These are phyloP conservation scores for Brenthis daphne DNA, from an alignment of 2,888 invertebrate species.

Conservation along the genomic window DNA sequence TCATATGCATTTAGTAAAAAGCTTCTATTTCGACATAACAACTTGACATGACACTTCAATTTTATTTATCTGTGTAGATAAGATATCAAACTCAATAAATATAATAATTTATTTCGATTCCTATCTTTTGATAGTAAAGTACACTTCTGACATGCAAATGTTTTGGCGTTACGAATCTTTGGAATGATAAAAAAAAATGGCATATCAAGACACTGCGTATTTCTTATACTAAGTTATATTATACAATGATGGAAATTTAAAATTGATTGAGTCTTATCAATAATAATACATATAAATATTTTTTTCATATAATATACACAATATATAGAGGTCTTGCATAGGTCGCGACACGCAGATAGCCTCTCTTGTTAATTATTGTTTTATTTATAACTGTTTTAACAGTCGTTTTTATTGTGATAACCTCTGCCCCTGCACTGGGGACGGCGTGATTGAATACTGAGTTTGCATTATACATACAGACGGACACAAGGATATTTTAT, in stretches of 20 bases:
- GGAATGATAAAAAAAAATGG: too few species aligned
- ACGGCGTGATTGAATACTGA: slow-evolving; percentile 12
- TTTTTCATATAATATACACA: background rate
- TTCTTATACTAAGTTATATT: background rate
- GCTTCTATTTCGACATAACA: too few species aligned
- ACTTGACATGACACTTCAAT: too few species aligned
- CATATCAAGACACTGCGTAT: background rate
- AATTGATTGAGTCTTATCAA: background rate
- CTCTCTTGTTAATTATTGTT: slow-evolving; percentile 8
- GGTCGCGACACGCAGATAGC: slow-evolving; percentile 5
- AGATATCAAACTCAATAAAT: too few species aligned
- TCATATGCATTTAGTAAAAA: too few species aligned
- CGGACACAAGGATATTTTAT: too few species aligned
- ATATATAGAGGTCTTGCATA: background rate
- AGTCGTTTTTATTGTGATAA: background rate
- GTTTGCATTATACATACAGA: background rate
- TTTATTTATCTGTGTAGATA: too few species aligned
- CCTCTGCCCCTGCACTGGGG: slow-evolving; percentile 11
- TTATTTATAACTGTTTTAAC: slow-evolving; percentile 3
- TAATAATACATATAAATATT: background rate
- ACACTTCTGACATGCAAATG: too few species aligned
- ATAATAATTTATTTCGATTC: too few species aligned
- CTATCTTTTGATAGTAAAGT: too few species aligned
- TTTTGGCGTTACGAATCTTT: too few species aligned
- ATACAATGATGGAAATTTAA: background rate